Conservation (phyloP, 2,888 invertebrate species). For the Hydroisotoma schaefferi region DNA sequence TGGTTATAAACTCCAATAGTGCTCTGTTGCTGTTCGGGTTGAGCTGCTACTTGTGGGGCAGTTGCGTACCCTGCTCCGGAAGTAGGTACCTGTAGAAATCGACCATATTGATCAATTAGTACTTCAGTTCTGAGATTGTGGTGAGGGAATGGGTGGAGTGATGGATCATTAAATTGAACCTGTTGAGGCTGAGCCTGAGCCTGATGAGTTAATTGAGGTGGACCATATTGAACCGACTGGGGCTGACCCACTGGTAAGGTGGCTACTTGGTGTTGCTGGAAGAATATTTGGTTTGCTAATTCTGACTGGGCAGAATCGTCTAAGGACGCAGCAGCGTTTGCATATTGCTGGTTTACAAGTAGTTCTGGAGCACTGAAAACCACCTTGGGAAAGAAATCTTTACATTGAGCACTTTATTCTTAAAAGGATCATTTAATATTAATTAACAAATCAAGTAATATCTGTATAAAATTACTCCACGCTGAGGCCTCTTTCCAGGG, state of each 20-base stretch:
- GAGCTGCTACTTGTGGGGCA: too few relatives aligned
- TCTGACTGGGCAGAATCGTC: not conserved
- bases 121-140: not conserved
- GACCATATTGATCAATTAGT: slow-evolving; percentile 7
- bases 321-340: not conserved
- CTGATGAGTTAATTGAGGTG: not conserved
- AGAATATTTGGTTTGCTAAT: not conserved
- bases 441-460: too few relatives aligned
- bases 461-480: not conserved
- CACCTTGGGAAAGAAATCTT: too few relatives aligned
- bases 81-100: slow-evolving; percentile 2
- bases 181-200: not conserved
- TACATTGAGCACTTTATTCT: too few relatives aligned
- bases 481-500: not conserved
- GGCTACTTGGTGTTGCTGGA: not conserved
- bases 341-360: not conserved
- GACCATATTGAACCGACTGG: too few relatives aligned
- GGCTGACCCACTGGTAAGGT: not conserved
- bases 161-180: not conserved
- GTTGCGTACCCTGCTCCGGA: not conserved
- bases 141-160: not conserved
- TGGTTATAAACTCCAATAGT: slow-evolving; percentile 1
- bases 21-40: too few relatives aligned
- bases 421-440: too few relatives aligned
- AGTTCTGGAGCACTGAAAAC: too few relatives aligned